Base-by-base conservation (phyloP, 2,888 invertebrate species). In the Eupithecia exiguata region DNA sequence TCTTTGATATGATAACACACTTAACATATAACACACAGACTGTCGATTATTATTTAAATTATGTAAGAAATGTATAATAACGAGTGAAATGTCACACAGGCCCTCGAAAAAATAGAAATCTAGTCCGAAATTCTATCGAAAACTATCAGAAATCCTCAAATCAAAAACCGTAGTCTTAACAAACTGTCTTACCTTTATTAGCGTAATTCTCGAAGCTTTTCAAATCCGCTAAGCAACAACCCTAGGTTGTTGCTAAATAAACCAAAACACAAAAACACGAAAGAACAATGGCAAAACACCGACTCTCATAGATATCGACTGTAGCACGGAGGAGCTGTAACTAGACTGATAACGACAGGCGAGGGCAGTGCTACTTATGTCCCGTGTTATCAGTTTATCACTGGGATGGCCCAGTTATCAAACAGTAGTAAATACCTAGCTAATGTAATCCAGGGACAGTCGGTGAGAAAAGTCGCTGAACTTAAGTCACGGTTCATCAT, bases 151-250 rank as follows among this genome's bases (percentile, higher is more conserved):
- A 40, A 40, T 40, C 14, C 30, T 3, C 30, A 30, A 30, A 4
- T 4, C 30, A 30, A 30, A 30, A 30, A 30, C 30, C 1, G 30
- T 30, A 30, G 30, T 30, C 30, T 30, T 30, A 30, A 4, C 30
- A 30, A 30, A 30, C 30, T 30, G 30, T 30, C 43, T 43, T 18
- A 95, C 95, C 92, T 89, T 92, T 92, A 91, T 88, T 89, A 93
- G 93, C 93, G 95, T 91, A 95, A 95, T 95, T 95, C 95, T 95
- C 93, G 95, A 95, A 95, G 95, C 95, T 95, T 95, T 94, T 86
- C 84, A 79, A 76, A 80, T 90, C 92, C 87, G 82, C 81, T 88
- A 93, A 93, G 94, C 94, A 94, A 94, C 94, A 94, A 94, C 94
- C 93, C 68, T 79, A 83, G 94, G 94, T 93, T 94, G 94, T 88